These are phyloP conservation scores for Papilio polytes DNA, from an alignment of 1,140 invertebrate genomes.

Conservation along the genomic window DNA sequence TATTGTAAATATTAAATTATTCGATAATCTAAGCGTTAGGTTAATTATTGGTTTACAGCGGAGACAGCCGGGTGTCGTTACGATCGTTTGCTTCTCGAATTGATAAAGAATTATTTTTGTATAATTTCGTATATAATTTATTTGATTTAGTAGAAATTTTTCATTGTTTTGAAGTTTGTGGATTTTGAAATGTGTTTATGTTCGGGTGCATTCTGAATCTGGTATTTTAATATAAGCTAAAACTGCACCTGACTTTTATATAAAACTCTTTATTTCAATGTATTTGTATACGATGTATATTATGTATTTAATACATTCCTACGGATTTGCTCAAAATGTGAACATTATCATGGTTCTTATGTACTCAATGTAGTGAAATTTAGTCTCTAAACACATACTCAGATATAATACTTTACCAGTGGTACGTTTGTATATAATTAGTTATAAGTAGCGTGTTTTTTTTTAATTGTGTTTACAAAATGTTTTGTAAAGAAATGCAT, in stretches of 20 bases:
- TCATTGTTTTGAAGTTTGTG: slow-evolving; percentile 59
- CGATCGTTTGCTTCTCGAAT: slow-evolving; percentile 58
- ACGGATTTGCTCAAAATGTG: slow-evolving; percentile 69
- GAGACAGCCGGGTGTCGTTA: slow-evolving; percentile 59
- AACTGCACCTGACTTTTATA: slow-evolving; percentile 13
- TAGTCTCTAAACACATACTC: slow-evolving; percentile 71
- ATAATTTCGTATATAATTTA: slow-evolving; percentile 75
- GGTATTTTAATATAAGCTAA: slow-evolving; percentile 39
- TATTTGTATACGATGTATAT: slow-evolving; percentile 43
- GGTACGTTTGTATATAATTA: slow-evolving; percentile 71
- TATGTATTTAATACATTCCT: slow-evolving; percentile 53
- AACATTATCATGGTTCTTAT: slow-evolving; percentile 46
- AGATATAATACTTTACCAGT: slow-evolving; percentile 64
- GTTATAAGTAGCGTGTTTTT: slow-evolving; percentile 69
- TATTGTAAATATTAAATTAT: slow-evolving; percentile 82
- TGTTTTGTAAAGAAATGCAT: slow-evolving; percentile 66
- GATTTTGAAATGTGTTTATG: slow-evolving; percentile 55
- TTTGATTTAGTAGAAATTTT: slow-evolving; percentile 75
- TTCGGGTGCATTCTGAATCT: slow-evolving; percentile 68
- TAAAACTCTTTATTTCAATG: slow-evolving; percentile 44
- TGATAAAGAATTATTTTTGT: slow-evolving; percentile 61
- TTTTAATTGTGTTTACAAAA: slow-evolving; percentile 56
- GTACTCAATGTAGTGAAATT: slow-evolving; percentile 68
- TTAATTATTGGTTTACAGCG: slow-evolving; percentile 70
- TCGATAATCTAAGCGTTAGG: slow-evolving; percentile 65